Evolutionary conservation across 2,113 vertebrate species (phyloP), one percentile per base, ranked within the genome.

Genomic region (Chionodraco myersi): DNA sequence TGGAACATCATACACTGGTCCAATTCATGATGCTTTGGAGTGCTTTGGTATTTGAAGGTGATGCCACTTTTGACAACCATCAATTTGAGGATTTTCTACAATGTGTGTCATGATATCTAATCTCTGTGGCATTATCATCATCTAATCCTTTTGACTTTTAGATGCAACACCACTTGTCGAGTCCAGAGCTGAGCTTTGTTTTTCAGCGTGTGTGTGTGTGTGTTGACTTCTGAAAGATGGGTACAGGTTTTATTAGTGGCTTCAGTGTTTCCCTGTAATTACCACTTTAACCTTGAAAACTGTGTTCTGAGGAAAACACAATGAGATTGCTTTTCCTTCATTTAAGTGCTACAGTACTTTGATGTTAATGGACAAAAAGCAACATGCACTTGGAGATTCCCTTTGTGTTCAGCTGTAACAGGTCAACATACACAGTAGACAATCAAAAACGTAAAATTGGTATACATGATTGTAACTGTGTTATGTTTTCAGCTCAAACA

Each of bases 131-230:
- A 73, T 80, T 78, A 75, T 84, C 65, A 68, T 70, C 63, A 80
- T 75, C 54, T 80, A 86, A 90, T 93, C 80, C 75, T 68, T 84
- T 77, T 77, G 70, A 84, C 62, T 87, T 81, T 75, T 54, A 48
- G 65, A 82, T 67, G 66, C 68, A 66, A 75, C 73, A 57, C 67
- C 53, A 30, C 72, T 58, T 75, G 68, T 72, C 5, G 48, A 26
- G 51, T 77, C 76, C 16, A 30, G 14, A 65, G n/a, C 15, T 10
- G 5, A 51, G 54, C 44, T 82, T 67, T 78, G 34, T 21, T 49
- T 65, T 56, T 45, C 18, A 36, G 51, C 9, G 51, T 10, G 48
- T 53, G 12, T 48, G 49, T 66, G 16, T 16, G 51, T 72, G 8
- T 54, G 15, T n/a, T 44, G 30, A 63, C 62, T 54, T 60, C 62